phyloP scores from a whole-genome alignment of 2,888 invertebrate species.

The Thymelicus lineola region DNA sequence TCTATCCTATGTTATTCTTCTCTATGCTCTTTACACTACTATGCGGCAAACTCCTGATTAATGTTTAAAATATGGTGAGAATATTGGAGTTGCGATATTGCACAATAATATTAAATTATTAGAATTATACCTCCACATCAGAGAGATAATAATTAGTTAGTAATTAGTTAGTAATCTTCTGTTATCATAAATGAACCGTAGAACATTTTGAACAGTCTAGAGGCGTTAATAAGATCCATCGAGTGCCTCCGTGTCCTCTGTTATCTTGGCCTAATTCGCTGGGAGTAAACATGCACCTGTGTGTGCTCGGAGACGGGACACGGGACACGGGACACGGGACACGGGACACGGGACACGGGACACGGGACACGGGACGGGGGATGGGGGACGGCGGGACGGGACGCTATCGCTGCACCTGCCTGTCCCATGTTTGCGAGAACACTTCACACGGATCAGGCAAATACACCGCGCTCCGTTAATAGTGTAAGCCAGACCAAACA shows the following conservation, averaged over 20 bases:
- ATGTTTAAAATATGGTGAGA: too few species aligned
- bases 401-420: slow-evolving; percentile 17
- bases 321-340: neutral
- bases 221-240: neutral
- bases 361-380: too few species aligned
- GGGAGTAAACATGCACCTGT: slow-evolving; percentile 22
- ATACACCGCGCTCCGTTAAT: slow-evolving; percentile 3
- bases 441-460: slow-evolving; percentile 19
- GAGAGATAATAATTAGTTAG: too few species aligned
- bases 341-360: neutral
- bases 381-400: too few species aligned
- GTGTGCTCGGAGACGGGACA: slow-evolving; percentile 1
- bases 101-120: too few species aligned
- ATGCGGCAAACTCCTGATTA: too few species aligned
- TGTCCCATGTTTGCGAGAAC: slow-evolving; percentile 15
- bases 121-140: too few species aligned
- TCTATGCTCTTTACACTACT: too few species aligned
- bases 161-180: too few species aligned
- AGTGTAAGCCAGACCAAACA: neutral
- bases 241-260: slow-evolving; percentile 1
- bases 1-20: too few species aligned
- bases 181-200: too few species aligned
- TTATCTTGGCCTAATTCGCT: slow-evolving; percentile 24
- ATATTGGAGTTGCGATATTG: too few species aligned
- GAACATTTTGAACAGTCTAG: neutral